Conservation (phyloP, 2,888 invertebrate species). For the Chrysolina haemoptera region DNA sequence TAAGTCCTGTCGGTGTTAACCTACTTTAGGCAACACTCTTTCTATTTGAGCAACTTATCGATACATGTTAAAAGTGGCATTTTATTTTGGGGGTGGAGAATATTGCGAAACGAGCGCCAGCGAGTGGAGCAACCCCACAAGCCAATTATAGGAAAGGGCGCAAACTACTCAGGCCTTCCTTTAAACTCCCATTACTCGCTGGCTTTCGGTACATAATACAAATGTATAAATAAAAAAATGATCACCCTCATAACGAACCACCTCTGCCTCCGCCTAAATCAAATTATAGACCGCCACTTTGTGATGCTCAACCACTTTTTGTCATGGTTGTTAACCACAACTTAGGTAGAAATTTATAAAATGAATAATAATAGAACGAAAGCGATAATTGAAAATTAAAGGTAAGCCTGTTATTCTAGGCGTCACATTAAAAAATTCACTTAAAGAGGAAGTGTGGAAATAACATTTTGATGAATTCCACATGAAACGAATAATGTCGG, state of each 20-base stretch:
- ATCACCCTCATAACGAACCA: background rate
- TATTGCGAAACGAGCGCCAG: too few relatives aligned
- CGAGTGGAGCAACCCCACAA: too few relatives aligned
- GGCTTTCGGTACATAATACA: too few relatives aligned
- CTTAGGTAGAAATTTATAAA: slow-evolving; percentile 27
- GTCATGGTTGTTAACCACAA: slow-evolving; percentile 29
- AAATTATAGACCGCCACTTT: slow-evolving; percentile 28
- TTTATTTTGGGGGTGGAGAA: too few relatives aligned
- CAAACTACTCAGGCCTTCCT: too few relatives aligned
- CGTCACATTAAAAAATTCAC: background rate
- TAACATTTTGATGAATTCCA: slow-evolving; percentile 5
- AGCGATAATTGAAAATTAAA: slow-evolving; percentile 21
- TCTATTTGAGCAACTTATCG: too few relatives aligned
- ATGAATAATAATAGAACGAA: slow-evolving; percentile 5
- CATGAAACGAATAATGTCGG: background rate
- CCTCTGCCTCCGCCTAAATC: background rate
- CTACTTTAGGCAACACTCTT: too few relatives aligned
- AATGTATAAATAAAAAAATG: background rate
- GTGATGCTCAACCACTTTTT: slow-evolving; percentile 23
- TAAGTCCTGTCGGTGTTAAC: too few relatives aligned
- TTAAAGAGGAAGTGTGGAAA: slow-evolving; percentile 14
- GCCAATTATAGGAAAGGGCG: too few relatives aligned
- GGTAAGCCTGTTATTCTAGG: slow-evolving; percentile 9
- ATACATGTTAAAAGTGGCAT: too few relatives aligned
- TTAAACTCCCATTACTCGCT: too few relatives aligned